These are phyloP conservation scores for Zosterops borbonicus DNA, from an alignment of 2,113 vertebrate species.

Conservation along the genomic window DNA sequence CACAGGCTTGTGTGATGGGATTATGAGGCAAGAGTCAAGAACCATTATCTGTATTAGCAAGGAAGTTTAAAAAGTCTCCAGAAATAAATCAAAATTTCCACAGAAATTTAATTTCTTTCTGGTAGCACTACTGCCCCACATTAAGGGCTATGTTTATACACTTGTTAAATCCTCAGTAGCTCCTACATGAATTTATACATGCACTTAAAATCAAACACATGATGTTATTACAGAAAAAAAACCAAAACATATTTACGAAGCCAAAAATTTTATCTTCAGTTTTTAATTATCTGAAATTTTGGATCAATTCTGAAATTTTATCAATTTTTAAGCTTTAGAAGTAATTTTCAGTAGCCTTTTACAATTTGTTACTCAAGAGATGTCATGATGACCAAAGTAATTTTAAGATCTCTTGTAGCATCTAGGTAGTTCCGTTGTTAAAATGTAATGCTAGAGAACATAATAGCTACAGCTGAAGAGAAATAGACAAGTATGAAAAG, in stretches of 20 bases:
- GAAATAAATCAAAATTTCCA: background rate
- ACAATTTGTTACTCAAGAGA: background rate
- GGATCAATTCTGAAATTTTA: background rate
- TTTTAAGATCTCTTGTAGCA: background rate
- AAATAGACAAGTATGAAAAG: background rate
- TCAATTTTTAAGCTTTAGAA: background rate
- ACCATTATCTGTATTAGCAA: background rate
- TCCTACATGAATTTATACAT: background rate
- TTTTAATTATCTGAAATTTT: background rate
- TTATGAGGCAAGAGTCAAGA: background rate
- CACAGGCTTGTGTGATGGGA: background rate
- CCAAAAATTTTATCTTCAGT: background rate
- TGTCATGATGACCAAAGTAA: background rate
- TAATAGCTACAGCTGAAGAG: background rate
- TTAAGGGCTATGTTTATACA: background rate
- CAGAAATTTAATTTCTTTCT: background rate
- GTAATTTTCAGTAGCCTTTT: background rate
- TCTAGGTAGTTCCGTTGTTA: background rate
- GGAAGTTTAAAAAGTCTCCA: background rate
- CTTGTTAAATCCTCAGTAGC: background rate
- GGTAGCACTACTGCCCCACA: background rate
- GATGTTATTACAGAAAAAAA: background rate
- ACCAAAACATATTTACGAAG: background rate
- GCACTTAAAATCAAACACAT: background rate
- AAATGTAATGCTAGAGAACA: background rate